Evolutionary conservation across 2,797 vertebrate genomes (phyloP), one percentile per base, ranked within the genome.

Genomic region (Knipowitschia caucasica): DNA sequence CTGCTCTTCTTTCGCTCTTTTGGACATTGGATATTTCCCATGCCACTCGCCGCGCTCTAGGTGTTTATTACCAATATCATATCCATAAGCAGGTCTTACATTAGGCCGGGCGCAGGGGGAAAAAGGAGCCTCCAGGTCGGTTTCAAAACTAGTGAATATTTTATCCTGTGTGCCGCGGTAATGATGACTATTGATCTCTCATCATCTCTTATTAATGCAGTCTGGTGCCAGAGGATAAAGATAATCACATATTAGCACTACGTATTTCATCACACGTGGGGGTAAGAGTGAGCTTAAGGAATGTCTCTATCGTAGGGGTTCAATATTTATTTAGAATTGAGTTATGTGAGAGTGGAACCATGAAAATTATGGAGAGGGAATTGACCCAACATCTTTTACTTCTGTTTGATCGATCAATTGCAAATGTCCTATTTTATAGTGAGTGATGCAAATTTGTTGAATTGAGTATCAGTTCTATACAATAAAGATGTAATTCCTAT

Each of bases 111-210:
- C 51, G 14, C 58, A 56, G 56, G n/a, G 58, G 64, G 58, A 67
- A 77, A 71, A 69, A 39, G 67, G 61, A 75, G 77, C 75, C 83
- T 68, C 71, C 77, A 79, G 82, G 80, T 90, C 85, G 73, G 73
- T 88, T 89, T 89, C 71, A 80, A 71, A 64, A 81, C 75, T 84
- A 83, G 82, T 90, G 87, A 88, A 90, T 90, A 89, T 90, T 90
- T 90, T 76, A 89, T 89, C 74, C 64, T 78, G 72, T 60, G 54
- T 68, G 36, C 78, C 71, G 76, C 72, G 81, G 57, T 83, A 83
- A 88, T 87, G 78, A 88, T 77, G 78, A 52, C 64, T 86, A 91
- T 90, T 87, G 87, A 88, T 91, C 89, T 85, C 76, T 88, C 84
- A 89, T 86, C 85, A 87, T 88, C 82, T 85, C 75, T 88, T 89